phyloP scores from a whole-genome alignment of 2,888 invertebrate species.

The Epistrophella euchroma region DNA sequence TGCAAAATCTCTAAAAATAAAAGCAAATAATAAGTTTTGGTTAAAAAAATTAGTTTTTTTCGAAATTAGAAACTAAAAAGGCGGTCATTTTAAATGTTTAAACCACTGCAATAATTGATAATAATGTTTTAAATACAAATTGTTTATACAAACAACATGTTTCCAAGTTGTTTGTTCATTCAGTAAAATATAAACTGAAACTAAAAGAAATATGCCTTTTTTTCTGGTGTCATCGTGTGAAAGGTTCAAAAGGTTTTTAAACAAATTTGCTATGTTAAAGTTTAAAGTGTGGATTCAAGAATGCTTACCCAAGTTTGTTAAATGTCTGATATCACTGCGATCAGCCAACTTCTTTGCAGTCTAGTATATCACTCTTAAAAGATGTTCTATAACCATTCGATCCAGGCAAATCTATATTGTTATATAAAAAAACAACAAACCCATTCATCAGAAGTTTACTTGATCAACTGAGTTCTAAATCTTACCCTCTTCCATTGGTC shows the following conservation, averaged over 20 bases:
- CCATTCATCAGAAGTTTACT: too few relatives aligned
- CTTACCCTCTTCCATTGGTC: slow-evolving; percentile 82
- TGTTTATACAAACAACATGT: too few relatives aligned
- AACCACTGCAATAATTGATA: too few relatives aligned
- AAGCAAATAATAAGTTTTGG: neutral
- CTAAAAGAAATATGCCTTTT: too few relatives aligned
- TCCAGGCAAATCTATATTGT: slow-evolving; percentile 88
- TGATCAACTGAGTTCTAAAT: neutral
- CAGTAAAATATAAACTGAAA: too few relatives aligned
- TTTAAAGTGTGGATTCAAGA: neutral
- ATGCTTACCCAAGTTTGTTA: slow-evolving; percentile 93
- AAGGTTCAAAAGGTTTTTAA: too few relatives aligned
- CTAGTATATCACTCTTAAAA: slow-evolving; percentile 96
- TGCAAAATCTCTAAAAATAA: slow-evolving; percentile 89
- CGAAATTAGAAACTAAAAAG: too few relatives aligned
- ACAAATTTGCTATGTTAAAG: neutral
- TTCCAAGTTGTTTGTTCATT: too few relatives aligned
- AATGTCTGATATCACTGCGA: slow-evolving; percentile 91
- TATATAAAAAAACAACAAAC: neutral
- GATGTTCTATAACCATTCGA: slow-evolving; percentile 98
- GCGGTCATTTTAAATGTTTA: too few relatives aligned
- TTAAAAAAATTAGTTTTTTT: too few relatives aligned
- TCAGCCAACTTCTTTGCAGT: slow-evolving; percentile 95
- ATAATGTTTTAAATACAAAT: too few relatives aligned
- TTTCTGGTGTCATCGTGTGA: too few relatives aligned